phyloP scores from a whole-genome alignment of 2,797 vertebrate species.

The Capromys pilorides region DNA sequence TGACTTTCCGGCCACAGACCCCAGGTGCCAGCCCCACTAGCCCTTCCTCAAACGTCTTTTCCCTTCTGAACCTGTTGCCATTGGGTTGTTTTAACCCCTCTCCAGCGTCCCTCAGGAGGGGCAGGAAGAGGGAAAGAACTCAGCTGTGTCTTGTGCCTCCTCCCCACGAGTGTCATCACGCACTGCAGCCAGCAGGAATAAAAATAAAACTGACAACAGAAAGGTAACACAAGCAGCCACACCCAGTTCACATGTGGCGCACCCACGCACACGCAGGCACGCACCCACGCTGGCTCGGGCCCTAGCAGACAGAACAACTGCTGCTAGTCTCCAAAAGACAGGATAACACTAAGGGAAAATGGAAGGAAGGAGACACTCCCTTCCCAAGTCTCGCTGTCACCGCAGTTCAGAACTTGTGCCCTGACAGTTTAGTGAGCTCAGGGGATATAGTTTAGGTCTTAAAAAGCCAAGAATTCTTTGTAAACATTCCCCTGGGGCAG shows the following conservation, averaged over 20 bases:
- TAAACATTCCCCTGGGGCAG: constrained; percentile 28
- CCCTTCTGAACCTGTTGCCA: neutral
- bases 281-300: neutral
- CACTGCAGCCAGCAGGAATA: no score
- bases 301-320: neutral
- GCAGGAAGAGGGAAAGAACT: neutral
- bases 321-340: neutral
- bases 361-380: neutral
- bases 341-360: neutral
- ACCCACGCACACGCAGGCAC: neutral
- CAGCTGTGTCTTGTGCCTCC: rapidly evolving
- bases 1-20: neutral
- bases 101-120: neutral
- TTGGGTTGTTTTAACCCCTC: neutral
- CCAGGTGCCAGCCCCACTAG: no score
- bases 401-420: neutral
- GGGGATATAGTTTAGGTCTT: constrained; percentile 46
- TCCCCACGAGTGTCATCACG: neutral
- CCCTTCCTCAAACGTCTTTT: rapidly evolving
- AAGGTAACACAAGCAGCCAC: neutral
- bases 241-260: neutral
- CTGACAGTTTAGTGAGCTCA: neutral
- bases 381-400: neutral
- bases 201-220: neutral
- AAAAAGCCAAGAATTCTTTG: constrained; percentile 46